A percentile compares a stretch with the other conserved stretches of the same genome.
Conservation (phyloP, 2,888 invertebrate genomes). For the Acanthosepion lycidas region DNA sequence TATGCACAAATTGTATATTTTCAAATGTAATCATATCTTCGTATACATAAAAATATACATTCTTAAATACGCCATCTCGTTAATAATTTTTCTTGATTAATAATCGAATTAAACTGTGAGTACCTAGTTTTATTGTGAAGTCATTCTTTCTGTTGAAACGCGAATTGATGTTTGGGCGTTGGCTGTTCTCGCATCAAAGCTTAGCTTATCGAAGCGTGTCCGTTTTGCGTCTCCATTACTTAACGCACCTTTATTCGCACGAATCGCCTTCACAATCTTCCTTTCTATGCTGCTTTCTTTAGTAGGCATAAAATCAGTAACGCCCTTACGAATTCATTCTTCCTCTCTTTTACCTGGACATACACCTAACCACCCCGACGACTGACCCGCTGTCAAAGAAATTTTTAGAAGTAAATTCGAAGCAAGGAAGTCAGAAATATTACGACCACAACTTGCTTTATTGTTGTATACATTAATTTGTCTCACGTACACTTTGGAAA, state of each 20-base stretch:
- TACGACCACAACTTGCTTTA: neutral
- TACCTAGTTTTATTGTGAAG: neutral
- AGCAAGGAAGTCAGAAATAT: neutral
- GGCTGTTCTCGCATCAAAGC: slow-evolving; percentile 6
- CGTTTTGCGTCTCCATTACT: neutral
- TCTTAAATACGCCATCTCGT: neutral
- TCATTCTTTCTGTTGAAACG: neutral
- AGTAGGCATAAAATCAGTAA: neutral
- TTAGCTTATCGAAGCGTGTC: neutral
- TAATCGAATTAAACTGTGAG: neutral
- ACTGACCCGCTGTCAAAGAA: neutral
- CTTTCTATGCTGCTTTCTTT: neutral
- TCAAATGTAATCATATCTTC: neutral
- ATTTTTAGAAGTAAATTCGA: too few relatives aligned
- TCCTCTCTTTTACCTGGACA: neutral
- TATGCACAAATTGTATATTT: neutral
- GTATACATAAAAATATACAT: neutral
- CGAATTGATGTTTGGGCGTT: slow-evolving; percentile 6
- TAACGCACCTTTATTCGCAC: neutral
- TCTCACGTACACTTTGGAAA: neutral
- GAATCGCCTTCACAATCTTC: neutral
- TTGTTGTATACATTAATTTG: neutral
- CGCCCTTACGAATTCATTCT: neutral
- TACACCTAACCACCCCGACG: neutral
- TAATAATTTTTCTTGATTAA: neutral